phyloP scores from a whole-genome alignment of 2,888 invertebrate species.

The Nezara viridula region DNA sequence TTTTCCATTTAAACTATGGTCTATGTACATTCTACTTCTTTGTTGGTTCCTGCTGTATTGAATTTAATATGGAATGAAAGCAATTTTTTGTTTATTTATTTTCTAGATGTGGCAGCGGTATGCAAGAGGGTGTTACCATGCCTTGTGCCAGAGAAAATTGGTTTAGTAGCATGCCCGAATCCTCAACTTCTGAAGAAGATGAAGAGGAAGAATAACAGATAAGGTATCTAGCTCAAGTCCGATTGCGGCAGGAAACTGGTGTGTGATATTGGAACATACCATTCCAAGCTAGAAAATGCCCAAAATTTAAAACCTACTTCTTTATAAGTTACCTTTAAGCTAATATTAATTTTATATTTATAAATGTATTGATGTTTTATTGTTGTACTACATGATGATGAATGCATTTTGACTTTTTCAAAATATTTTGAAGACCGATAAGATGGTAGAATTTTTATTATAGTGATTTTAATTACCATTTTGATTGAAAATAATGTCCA shows the following conservation, averaged over 20 bases:
- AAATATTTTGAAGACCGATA: neutral
- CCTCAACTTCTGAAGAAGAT: conserved; percentile 71
- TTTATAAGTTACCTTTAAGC: conserved; percentile 23
- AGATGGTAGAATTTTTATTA: conserved; percentile 9
- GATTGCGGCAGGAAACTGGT: conserved; percentile 42
- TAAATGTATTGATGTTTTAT: conserved; percentile 33
- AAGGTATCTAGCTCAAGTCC: conserved; percentile 46
- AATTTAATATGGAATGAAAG: neutral
- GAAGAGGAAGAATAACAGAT: conserved; percentile 65
- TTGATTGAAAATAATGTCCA: neutral
- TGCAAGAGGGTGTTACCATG: conserved; percentile 62
- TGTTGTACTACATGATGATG: conserved; percentile 1
- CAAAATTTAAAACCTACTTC: conserved; percentile 38
- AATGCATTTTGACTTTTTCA: conserved; percentile 22
- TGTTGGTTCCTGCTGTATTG: too few species aligned
- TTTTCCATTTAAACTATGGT: neutral
- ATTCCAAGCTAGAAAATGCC: conserved; percentile 49
- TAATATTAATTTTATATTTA: conserved; percentile 24
- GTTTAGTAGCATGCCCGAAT: conserved; percentile 73
- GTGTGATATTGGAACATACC: conserved; percentile 52
- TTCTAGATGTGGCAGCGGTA: conserved; percentile 59
- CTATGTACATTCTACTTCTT: too few species aligned
- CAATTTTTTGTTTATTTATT: neutral
- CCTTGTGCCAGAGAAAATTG: conserved; percentile 71
- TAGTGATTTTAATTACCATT: neutral